Conservation (phyloP, 2,113 vertebrate genomes). For the Dermatemys mawii region DNA sequence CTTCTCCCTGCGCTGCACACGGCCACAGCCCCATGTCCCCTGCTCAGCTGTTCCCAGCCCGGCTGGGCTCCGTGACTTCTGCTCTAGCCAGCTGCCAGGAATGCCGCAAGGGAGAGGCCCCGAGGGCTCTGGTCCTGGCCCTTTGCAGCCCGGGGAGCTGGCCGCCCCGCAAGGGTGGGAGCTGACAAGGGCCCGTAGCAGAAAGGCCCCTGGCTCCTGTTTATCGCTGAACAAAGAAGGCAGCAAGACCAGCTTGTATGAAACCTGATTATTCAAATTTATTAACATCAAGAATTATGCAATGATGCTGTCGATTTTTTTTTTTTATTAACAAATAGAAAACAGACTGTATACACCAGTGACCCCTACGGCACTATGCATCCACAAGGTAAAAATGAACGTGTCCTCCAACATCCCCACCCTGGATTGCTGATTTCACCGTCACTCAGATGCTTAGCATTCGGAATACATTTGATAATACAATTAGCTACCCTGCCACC, state of each 20-base stretch:
- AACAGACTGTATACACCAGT: constrained; percentile 96
- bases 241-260: constrained; percentile 81
- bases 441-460: constrained; percentile 74
- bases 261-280: constrained; percentile 97
- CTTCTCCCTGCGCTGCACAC: background rate
- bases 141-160: background rate
- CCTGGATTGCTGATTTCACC: constrained; percentile 80
- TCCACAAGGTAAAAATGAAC: constrained; percentile 99
- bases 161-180: background rate
- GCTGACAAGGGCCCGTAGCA: background rate
- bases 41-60: background rate
- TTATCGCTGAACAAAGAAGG: constrained; percentile 73
- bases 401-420: constrained; percentile 83
- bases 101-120: too few relatives aligned
- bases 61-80: background rate
- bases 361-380: constrained; percentile 90
- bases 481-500: constrained; percentile 84
- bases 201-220: background rate
- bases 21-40: background rate
- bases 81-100: background rate
- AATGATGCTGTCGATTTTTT: constrained; percentile 90
- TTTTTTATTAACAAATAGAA: constrained; percentile 97
- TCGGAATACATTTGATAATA: constrained; percentile 76
- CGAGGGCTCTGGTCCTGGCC: too few relatives aligned
- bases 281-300: constrained; percentile 95